A percentile compares a stretch with the other conserved stretches of the same genome.
phyloP scores from a whole-genome alignment of 2,113 vertebrate species.

The Tychaedon coryphoeus region DNA sequence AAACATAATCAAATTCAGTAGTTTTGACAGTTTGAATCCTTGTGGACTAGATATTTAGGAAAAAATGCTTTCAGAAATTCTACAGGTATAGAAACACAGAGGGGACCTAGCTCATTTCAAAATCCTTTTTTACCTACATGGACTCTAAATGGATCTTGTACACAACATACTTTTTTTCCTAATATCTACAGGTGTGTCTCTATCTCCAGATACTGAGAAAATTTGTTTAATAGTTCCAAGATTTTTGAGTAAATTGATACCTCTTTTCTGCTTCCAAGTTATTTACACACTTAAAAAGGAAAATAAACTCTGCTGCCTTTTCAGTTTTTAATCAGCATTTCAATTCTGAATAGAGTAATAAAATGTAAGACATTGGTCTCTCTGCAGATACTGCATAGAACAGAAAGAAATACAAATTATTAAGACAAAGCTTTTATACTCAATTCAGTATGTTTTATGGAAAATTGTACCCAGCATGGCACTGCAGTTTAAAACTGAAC shows the following conservation, averaged over 20 bases:
- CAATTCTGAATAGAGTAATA: background rate
- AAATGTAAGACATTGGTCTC: background rate
- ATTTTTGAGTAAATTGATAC: background rate
- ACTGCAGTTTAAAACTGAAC: background rate
- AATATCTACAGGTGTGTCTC: background rate
- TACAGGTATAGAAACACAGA: background rate
- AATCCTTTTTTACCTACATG: background rate
- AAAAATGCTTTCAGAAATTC: background rate
- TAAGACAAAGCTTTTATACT: background rate
- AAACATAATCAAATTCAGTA: background rate
- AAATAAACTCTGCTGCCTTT: background rate
- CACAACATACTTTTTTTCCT: background rate
- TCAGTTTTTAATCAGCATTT: background rate
- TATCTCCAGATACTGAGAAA: background rate
- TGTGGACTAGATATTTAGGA: background rate
- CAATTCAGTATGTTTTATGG: background rate
- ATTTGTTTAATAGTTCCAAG: background rate
- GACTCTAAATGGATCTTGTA: background rate
- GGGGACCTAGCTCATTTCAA: background rate
- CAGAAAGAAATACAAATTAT: background rate
- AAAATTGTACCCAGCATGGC: background rate
- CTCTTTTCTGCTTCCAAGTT: background rate
- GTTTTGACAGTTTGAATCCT: background rate
- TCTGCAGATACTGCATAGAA: background rate
- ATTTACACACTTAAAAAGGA: background rate